Evolutionary conservation across 2,797 vertebrate genomes (phyloP), one percentile per base, ranked within the genome.

Genomic region (Meriones psammophilus): DNA sequence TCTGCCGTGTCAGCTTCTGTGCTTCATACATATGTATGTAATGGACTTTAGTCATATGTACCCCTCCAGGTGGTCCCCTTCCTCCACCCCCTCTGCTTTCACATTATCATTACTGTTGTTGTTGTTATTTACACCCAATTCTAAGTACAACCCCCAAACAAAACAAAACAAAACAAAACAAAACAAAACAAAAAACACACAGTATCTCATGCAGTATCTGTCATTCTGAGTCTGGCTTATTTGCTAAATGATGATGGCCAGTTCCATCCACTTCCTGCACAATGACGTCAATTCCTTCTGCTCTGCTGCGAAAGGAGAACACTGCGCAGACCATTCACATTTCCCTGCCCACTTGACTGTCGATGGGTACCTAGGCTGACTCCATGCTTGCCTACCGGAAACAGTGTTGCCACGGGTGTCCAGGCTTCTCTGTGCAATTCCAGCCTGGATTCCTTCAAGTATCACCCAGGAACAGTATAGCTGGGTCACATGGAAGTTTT

Each of bases 251-350:
- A 77, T 3, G 17, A 1, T 12, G 39, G 50, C 20, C 58, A 50
- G 39, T n/a, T 24, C 28, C 28, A 89, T 62, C 36, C 12, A 46
- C 50, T n/a, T 26, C 58, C 39, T 64, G 28, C 33, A 24, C 62
- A 77, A 9, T 8, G 8, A 12, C 8, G 33, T 62, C 6, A 46
- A 64, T 64, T n/a, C 14, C 26, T 24, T 74, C 26, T 60, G 12
- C 56, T 88, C 69, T 22, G 4, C 1, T 15, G 28, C 2, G 3
- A 26, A n/a, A 77, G 39, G 42, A 46, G 50, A 42, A 28, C 36
- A 10, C 4, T 15, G 36, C 2, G 20, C 4, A 5, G 39, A 24
- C 0, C 17, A 9, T 60, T 39, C 24, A 18, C 26, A 24, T 33
- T 62, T 76, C 46, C 58, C 58, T 6, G 3, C 14, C 62, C 62